A percentile compares a stretch with the other conserved stretches of the same genome.
Evolutionary conservation across 1,140 invertebrate genomes (phyloP).

Genomic region (Monomorium pharaonis): DNA sequence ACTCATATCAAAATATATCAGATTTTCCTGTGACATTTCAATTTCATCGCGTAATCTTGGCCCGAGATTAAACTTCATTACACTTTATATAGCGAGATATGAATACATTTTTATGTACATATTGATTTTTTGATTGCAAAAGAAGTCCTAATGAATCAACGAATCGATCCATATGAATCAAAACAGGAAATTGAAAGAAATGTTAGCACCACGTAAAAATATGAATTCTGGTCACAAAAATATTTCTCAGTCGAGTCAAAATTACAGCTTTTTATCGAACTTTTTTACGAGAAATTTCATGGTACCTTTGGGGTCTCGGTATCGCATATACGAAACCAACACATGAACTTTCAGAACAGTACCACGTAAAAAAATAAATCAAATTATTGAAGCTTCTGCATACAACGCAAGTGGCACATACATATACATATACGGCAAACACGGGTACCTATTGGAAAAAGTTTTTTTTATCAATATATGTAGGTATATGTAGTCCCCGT

Average conservation of each 20-base stretch:
- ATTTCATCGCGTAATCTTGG: neutral
- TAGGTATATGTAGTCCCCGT: neutral
- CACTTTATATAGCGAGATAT: neutral
- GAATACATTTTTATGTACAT: neutral
- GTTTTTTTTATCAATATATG: conserved; percentile 17
- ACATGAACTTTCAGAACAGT: neutral
- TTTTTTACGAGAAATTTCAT: neutral
- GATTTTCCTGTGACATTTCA: neutral
- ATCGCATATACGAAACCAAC: neutral
- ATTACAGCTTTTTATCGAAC: neutral
- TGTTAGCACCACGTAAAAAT: neutral
- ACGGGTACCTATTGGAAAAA: conserved; percentile 42
- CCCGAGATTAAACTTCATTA: neutral
- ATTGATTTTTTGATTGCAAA: neutral
- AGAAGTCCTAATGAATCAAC: neutral
- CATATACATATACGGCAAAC: neutral
- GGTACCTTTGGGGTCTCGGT: neutral
- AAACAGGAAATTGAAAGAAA: neutral
- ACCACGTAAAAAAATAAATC: conserved; percentile 20
- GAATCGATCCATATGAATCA: neutral
- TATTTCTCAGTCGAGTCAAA: neutral
- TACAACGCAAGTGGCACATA: neutral
- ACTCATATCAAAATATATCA: neutral
- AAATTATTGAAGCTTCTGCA: conserved; percentile 35
- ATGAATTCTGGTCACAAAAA: neutral